A percentile compares a stretch with the other conserved stretches of the same genome.
These are phyloP conservation scores for Zaprionus taronus DNA, from an alignment of 1,140 invertebrate genomes.

Conservation along the genomic window DNA sequence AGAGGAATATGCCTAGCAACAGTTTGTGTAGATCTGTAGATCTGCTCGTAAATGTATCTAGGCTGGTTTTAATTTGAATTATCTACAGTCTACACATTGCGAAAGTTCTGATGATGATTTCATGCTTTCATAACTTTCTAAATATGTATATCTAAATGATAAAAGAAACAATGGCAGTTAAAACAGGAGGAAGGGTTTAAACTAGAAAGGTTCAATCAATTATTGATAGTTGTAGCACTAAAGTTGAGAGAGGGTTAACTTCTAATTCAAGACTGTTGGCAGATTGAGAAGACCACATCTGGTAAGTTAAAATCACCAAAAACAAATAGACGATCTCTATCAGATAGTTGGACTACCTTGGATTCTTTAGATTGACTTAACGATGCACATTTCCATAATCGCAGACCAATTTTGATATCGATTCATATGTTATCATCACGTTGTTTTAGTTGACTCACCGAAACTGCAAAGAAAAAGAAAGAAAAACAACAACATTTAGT, in stretches of 20 bases:
- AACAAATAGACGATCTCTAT: too few species aligned
- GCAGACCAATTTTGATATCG: neutral
- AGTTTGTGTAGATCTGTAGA: neutral
- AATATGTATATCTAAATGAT: neutral
- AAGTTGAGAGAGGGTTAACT: too few species aligned
- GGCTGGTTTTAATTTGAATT: neutral
- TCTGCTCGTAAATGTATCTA: neutral
- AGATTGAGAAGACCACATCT: too few species aligned
- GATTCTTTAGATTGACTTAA: neutral
- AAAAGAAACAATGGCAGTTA: too few species aligned
- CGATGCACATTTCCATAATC: too few species aligned
- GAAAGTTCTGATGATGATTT: neutral
- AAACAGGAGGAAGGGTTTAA: too few species aligned
- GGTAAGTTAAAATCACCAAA: too few species aligned
- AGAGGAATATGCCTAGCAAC: conserved; percentile 16
- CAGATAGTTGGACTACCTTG: too few species aligned
- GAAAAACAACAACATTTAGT: conserved; percentile 22
- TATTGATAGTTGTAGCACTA: too few species aligned
- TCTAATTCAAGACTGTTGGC: too few species aligned
- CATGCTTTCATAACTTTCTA: neutral
- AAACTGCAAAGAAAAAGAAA: conserved; percentile 66
- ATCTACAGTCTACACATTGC: neutral
- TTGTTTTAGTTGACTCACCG: conserved; percentile 49
- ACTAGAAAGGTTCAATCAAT: too few species aligned
- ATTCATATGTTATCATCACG: neutral